phyloP scores from a whole-genome alignment of 2,113 vertebrate genomes.

The Tapirus terrestris region DNA sequence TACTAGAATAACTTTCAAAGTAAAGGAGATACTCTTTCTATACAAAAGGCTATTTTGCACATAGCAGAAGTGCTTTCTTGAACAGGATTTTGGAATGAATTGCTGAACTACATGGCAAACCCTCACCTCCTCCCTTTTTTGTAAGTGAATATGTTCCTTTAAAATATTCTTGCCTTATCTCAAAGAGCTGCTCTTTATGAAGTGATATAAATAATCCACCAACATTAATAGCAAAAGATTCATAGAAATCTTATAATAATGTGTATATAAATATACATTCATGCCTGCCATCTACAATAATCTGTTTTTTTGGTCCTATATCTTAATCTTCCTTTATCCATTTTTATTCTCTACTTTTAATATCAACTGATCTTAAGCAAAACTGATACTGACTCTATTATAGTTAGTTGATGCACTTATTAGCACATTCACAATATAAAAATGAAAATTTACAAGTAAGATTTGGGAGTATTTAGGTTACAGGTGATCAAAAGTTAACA shows the following conservation, averaged over 20 bases:
- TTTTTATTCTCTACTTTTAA: slow-evolving; percentile 18
- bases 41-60: background rate
- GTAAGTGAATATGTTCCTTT: slow-evolving; percentile 66
- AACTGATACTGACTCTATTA: slow-evolving; percentile 54
- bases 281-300: slow-evolving; percentile 27
- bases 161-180: slow-evolving; percentile 67
- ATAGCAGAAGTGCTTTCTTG: slow-evolving; percentile 32
- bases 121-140: slow-evolving; percentile 37
- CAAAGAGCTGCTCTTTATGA: slow-evolving; percentile 73
- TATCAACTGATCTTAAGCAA: background rate
- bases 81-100: slow-evolving; percentile 73
- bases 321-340: slow-evolving; percentile 57
- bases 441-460: slow-evolving; percentile 78
- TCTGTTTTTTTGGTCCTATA: slow-evolving; percentile 73
- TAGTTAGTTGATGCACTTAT: slow-evolving; percentile 34
- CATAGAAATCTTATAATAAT: background rate
- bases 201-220: slow-evolving; percentile 26
- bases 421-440: slow-evolving; percentile 69
- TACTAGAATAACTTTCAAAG: slow-evolving; percentile 35
- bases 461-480: slow-evolving; percentile 72
- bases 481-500: slow-evolving; percentile 50
- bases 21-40: background rate
- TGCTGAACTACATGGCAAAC: slow-evolving; percentile 65
- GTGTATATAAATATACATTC: slow-evolving; percentile 46
- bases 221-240: slow-evolving; percentile 54